phyloP scores from a whole-genome alignment of 2,113 vertebrate genomes.

The Xenus cinereus region DNA sequence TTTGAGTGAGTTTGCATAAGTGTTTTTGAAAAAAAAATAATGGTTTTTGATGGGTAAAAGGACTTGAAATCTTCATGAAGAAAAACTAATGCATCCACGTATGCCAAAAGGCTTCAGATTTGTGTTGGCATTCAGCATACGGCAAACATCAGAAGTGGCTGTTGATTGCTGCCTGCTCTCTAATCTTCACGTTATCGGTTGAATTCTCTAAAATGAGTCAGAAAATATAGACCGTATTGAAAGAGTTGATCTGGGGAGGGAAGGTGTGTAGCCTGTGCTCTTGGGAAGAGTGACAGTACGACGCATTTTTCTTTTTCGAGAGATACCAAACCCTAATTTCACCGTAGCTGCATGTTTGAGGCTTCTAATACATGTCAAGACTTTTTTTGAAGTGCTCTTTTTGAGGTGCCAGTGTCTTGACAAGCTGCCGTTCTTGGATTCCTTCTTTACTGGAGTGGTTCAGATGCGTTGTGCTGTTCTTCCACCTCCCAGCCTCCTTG shows the following conservation, averaged over 20 bases:
- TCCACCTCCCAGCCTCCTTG: neutral
- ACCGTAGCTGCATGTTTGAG: neutral
- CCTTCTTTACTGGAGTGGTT: neutral
- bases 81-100: neutral
- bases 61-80: neutral
- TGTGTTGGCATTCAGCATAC: neutral
- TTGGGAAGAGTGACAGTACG: neutral
- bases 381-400: neutral
- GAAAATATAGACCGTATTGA: neutral
- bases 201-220: neutral
- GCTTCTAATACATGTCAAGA: neutral
- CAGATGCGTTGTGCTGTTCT: neutral
- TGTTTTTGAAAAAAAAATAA: too few species aligned
- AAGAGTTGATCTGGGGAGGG: neutral
- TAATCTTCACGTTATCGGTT: neutral
- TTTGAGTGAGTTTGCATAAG: neutral
- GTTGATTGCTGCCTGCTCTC: neutral
- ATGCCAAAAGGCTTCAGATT: neutral
- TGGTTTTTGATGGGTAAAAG: neutral
- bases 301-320: neutral
- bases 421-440: neutral
- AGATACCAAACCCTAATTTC: neutral
- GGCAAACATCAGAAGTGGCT: neutral
- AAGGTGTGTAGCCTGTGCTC: neutral
- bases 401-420: neutral